A percentile compares a stretch with the other conserved stretches of the same genome.
Conservation (phyloP, 2,113 vertebrate species). For the Eolophus roseicapilla region DNA sequence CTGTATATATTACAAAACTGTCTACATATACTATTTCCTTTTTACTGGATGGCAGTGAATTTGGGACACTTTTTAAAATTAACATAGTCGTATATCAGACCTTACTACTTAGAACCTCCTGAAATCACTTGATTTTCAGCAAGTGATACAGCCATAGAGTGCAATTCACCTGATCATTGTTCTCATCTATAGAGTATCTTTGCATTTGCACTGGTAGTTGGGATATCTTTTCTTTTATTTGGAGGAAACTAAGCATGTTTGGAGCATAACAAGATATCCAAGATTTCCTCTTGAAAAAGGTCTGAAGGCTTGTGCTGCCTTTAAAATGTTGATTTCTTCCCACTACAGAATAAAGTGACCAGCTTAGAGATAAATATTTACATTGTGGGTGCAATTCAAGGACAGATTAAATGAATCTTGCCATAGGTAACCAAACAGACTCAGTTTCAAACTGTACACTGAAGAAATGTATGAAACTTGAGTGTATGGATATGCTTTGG, state of each 20-base stretch:
- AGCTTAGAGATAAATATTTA: not conserved
- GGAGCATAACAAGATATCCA: not conserved
- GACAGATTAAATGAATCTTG: not conserved
- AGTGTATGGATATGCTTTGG: not conserved
- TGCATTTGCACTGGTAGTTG: not conserved
- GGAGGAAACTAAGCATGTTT: not conserved
- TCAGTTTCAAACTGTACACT: not conserved
- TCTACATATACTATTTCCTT: not conserved
- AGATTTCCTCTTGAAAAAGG: not conserved
- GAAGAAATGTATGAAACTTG: not conserved
- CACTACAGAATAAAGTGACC: not conserved
- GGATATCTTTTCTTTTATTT: not conserved
- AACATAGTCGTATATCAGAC: not conserved
- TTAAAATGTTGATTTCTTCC: not conserved
- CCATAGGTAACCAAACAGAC: not conserved
- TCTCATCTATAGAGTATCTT: not conserved
- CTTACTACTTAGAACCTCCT: not conserved
- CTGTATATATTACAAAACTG: not conserved
- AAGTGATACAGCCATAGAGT: not conserved
- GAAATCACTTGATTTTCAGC: not conserved
- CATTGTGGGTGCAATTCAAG: not conserved
- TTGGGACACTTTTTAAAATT: not conserved
- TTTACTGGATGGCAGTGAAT: not conserved
- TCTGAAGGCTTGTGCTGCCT: not conserved
- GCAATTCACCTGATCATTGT: not conserved